A percentile compares a stretch with the other conserved stretches of the same genome.
Conservation (phyloP, 2,113 vertebrate species). For the Orientallactaga bullata region DNA sequence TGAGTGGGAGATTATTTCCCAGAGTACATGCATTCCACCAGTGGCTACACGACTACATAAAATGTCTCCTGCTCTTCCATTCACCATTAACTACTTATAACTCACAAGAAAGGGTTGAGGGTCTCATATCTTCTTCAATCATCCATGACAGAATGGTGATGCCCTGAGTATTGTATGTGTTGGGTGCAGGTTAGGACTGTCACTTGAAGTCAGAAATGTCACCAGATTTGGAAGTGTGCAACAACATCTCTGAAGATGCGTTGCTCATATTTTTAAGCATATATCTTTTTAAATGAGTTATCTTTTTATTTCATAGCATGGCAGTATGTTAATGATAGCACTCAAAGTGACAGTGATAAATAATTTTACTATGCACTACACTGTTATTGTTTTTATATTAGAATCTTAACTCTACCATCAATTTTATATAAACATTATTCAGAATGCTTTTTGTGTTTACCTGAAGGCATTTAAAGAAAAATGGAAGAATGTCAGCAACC, state of each 20-base stretch:
- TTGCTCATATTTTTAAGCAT: not conserved
- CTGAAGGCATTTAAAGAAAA: constrained; percentile 2
- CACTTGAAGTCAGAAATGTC: not conserved
- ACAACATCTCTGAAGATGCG: not conserved
- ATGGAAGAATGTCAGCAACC: not conserved
- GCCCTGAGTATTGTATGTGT: too few relatives aligned
- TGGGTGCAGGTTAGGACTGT: too few relatives aligned
- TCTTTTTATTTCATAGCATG: not conserved
- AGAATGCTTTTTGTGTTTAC: not conserved
- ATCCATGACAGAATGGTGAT: too few relatives aligned
- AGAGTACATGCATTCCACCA: too few relatives aligned
- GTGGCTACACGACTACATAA: too few relatives aligned
- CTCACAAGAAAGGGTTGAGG: too few relatives aligned
- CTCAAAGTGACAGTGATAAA: not conserved
- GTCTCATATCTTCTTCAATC: too few relatives aligned
- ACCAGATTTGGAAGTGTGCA: not conserved
- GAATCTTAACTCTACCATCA: constrained; percentile 17
- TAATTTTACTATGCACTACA: not conserved
- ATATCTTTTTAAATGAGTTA: not conserved
- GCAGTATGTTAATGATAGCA: not conserved
- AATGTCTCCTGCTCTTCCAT: too few relatives aligned
- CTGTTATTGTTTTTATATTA: not conserved
- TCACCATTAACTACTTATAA: too few relatives aligned
- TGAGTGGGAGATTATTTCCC: too few relatives aligned
- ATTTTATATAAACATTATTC: constrained; percentile 19